Evolutionary conservation across 2,113 vertebrate genomes (phyloP).

Genomic region (Sciurus niger): DNA sequence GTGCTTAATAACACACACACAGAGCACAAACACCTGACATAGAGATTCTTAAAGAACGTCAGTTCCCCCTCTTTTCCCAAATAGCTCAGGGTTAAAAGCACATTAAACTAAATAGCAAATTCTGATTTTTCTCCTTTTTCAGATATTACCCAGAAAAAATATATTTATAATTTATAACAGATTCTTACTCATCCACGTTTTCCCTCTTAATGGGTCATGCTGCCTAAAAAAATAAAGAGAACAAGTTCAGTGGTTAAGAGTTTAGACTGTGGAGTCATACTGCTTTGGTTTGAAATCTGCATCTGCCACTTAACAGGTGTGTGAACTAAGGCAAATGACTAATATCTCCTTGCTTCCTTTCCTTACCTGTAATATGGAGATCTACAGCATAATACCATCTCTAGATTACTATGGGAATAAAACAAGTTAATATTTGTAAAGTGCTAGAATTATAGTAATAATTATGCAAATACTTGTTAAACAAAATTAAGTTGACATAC

Average conservation of each 20-base stretch:
- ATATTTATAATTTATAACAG: not conserved
- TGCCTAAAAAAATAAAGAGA: constrained; percentile 24
- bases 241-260: not conserved
- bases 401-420: not conserved
- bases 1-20: not conserved
- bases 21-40: not conserved
- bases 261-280: not conserved
- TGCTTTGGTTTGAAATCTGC: not conserved
- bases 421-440: constrained; percentile 21
- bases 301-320: not conserved
- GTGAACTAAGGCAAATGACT: not conserved
- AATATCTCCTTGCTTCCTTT: constrained; percentile 29
- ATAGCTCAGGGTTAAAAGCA: not conserved
- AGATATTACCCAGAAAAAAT: constrained; percentile 36
- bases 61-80: not conserved
- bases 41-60: not conserved
- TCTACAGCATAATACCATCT: not conserved
- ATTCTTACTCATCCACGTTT: not conserved
- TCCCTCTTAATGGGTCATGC: not conserved
- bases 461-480: constrained; percentile 35
- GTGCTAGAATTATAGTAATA: not conserved
- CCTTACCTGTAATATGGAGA: constrained; percentile 24
- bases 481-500: not conserved
- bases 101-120: not conserved
- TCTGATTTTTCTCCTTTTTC: constrained; percentile 17